phyloP scores from a whole-genome alignment of 2,888 invertebrate genomes.

The Nebria salina region DNA sequence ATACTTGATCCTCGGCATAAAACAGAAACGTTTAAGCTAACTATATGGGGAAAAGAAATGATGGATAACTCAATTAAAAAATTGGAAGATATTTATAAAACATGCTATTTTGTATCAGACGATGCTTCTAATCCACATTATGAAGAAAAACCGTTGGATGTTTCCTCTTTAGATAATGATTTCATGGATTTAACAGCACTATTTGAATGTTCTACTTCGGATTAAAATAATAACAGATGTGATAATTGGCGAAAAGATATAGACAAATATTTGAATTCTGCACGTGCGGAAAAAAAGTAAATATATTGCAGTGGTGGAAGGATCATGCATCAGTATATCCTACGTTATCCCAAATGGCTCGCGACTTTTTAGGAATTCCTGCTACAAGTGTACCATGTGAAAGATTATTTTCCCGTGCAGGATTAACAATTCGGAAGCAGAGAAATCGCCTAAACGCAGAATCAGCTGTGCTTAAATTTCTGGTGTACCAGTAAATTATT shows the following conservation, averaged over 20 bases:
- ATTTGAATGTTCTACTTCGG: neutral
- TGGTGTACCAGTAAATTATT: neutral
- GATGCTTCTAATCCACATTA: neutral
- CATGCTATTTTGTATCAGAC: constrained; percentile 3
- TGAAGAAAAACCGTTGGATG: neutral
- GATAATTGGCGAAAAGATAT: neutral
- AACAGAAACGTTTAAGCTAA: constrained; percentile 16
- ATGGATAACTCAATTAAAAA: constrained; percentile 17
- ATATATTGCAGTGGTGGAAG: constrained; percentile 18
- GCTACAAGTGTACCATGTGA: constrained; percentile 49
- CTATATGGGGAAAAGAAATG: constrained; percentile 34
- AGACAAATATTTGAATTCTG: neutral
- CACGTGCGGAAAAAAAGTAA: neutral
- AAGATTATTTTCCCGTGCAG: constrained; percentile 45
- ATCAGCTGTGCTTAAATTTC: constrained; percentile 54
- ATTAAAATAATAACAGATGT: neutral
- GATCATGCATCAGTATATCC: constrained; percentile 37
- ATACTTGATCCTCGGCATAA: constrained; percentile 52
- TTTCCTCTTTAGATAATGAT: neutral
- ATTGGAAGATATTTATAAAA: constrained; percentile 43
- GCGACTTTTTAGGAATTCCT: constrained; percentile 46
- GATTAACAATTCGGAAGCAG: constrained; percentile 31
- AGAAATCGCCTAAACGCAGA: constrained; percentile 44
- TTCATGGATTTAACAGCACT: neutral
- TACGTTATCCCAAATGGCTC: constrained; percentile 48